Percentiles rank a stretch among this genome's conserved stretches.
Evolutionary conservation across 2,888 invertebrate genomes (phyloP).

Genomic region (Strigamia maritima): DNA sequence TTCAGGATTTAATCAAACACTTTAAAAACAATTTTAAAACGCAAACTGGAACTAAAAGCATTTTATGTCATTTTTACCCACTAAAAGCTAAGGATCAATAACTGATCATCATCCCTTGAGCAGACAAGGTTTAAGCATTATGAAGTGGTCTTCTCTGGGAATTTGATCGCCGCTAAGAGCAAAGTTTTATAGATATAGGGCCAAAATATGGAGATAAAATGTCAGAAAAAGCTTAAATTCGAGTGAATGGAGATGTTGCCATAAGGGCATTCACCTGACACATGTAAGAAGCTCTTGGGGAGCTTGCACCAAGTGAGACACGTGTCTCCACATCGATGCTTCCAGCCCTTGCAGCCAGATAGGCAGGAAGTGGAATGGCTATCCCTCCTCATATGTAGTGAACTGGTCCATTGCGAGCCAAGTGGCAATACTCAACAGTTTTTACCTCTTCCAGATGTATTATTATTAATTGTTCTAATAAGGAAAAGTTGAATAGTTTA

Average conservation of each 20-base stretch:
- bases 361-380: neutral
- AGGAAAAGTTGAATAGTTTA: neutral
- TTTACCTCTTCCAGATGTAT: constrained; percentile 1
- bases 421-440: neutral
- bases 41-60: neutral
- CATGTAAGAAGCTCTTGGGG: neutral
- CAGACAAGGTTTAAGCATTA: constrained; percentile 2
- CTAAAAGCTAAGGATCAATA: neutral
- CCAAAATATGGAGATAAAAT: neutral
- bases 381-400: neutral
- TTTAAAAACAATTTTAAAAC: too few species aligned
- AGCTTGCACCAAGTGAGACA: neutral
- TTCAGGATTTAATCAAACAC: too few species aligned
- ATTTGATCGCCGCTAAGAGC: neutral
- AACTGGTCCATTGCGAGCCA: neutral
- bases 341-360: neutral
- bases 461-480: neutral
- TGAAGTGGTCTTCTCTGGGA: neutral
- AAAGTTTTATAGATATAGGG: neutral
- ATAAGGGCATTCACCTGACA: neutral
- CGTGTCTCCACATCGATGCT: neutral
- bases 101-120: neutral
- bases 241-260: neutral
- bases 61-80: neutral
- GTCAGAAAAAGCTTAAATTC: neutral